A percentile compares a stretch with the other conserved stretches of the same genome.
Evolutionary conservation across 2,113 vertebrate genomes (phyloP).

Genomic region (Maccullochella peelii): DNA sequence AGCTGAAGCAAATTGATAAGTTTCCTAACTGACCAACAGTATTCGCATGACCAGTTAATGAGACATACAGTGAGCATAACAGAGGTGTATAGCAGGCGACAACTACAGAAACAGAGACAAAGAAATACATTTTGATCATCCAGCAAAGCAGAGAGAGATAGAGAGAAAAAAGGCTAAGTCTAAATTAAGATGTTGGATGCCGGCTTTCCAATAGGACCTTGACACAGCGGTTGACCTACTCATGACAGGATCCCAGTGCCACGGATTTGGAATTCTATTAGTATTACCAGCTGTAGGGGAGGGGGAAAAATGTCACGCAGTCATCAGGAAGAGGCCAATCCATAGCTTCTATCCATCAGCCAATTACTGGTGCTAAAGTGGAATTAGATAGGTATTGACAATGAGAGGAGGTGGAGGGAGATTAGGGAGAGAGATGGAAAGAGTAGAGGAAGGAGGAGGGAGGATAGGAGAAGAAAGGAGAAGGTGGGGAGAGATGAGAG

Average conservation of each 20-base stretch:
- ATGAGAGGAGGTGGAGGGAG: conserved; percentile 93
- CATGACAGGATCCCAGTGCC: conserved; percentile 95
- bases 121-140: conserved; percentile 50
- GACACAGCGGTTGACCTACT: conserved; percentile 99
- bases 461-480: conserved; percentile 73
- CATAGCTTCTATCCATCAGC: conserved; percentile 99
- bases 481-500: conserved; percentile 1
- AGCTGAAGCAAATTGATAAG: not conserved
- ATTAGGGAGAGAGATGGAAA: conserved; percentile 83
- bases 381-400: conserved; percentile 99
- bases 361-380: conserved; percentile 99
- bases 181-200: conserved; percentile 99
- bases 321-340: conserved; percentile 99
- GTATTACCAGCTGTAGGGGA: conserved; percentile 93
- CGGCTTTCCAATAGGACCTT: conserved; percentile 99
- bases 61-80: not conserved
- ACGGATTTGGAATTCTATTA: conserved; percentile 99
- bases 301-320: conserved; percentile 93
- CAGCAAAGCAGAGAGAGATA: conserved; percentile 48
- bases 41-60: not conserved
- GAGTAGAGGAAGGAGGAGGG: conserved; percentile 51
- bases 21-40: not conserved
- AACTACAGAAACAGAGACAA: conserved; percentile 43
- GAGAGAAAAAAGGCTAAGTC: conserved; percentile 86
- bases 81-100: not conserved